Evolutionary conservation across 2,113 vertebrate species (phyloP), one percentile per base, ranked within the genome.

Genomic region (Corythornis vintsioides): DNA sequence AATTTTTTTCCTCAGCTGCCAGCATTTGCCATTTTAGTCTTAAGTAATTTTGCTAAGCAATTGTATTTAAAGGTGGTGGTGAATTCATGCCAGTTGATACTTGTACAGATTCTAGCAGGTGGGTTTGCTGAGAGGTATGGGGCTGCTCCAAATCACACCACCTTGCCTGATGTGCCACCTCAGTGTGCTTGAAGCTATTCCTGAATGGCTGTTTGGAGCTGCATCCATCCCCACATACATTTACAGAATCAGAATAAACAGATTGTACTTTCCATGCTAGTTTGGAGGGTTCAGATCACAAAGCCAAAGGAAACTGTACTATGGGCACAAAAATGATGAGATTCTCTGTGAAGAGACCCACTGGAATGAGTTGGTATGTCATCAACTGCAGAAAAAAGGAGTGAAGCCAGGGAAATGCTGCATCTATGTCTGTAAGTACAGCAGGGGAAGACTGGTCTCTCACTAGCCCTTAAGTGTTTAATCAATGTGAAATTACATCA

Each of bases 401-500:
- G 7, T 31, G 31, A 84, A 70, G 29, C 53, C 56, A 42, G 26
- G n/a, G 50, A 73, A 74, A 24, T 33, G 35, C n/a, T 73, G 66
- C 33, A 48, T 1, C 22, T 50, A 24, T 12, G 45, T 47, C 45
- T 47, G 1, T 47, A 57, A 55, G n/a, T 15, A 79, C 22, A 60
- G 35, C 29, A 66, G 21, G 66, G 38, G 20, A 9, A 53, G 1
- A 20, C 6, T 56, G 28, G 29, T 56, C 48, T 79, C 64, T 53
- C 17, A 12, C 13, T 35, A 77, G 19, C 20, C 13, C 38, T 48
- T 33, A 2, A 66, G 3, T 12, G 13, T 47, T 60, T 55, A 29
- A 0, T 14, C 67, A 13, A 21, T n/a, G 6, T 2, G 1, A 52
- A 35, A 0, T 3, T 8, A 16, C 8, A 60, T 22, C 73, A 75